These are phyloP conservation scores for Psephotus haematonotus DNA, from an alignment of 2,113 vertebrate genomes.

Conservation along the genomic window DNA sequence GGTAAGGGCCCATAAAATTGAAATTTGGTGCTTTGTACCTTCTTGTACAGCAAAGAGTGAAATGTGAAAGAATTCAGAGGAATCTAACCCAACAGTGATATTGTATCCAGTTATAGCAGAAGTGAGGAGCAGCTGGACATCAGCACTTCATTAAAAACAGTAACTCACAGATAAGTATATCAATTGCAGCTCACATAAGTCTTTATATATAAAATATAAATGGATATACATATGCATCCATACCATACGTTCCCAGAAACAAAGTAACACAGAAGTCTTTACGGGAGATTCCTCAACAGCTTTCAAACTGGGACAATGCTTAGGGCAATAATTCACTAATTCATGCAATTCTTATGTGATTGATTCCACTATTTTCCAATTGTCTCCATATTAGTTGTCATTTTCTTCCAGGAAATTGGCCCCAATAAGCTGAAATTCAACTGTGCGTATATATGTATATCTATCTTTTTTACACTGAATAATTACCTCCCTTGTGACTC, in stretches of 20 bases:
- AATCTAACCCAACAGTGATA: background rate
- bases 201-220: background rate
- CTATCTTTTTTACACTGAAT: background rate
- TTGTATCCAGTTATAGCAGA: background rate
- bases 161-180: background rate
- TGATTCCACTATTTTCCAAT: background rate
- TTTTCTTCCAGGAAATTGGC: background rate
- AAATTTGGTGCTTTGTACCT: background rate
- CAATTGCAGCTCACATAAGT: background rate
- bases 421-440: background rate
- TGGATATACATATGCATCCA: background rate
- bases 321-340: background rate
- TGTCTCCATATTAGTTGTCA: background rate
- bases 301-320: background rate
- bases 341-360: background rate
- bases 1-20: background rate
- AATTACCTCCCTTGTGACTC: background rate
- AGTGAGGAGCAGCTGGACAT: background rate
- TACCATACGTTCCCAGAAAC: background rate
- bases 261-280: background rate
- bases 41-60: background rate
- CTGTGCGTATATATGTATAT: background rate
- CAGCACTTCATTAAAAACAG: background rate
- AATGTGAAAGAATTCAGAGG: background rate
- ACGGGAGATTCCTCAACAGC: background rate